phyloP scores from a whole-genome alignment of 53 echinoderm and acorn worm genomes.

The Holothuria leucospilota region DNA sequence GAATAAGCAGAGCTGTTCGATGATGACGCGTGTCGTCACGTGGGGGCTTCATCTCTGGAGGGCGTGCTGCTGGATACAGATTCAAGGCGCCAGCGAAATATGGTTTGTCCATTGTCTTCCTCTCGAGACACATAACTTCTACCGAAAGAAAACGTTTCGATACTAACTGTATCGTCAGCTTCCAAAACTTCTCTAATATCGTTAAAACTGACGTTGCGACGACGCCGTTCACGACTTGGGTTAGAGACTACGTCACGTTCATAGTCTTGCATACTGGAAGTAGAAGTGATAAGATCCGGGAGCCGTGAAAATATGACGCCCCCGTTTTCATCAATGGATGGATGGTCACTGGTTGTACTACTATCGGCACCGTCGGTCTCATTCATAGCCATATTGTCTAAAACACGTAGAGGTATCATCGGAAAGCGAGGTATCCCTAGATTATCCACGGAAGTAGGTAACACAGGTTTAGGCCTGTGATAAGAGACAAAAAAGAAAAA shows the following conservation, averaged over 20 bases:
- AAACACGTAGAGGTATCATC: too few relatives aligned
- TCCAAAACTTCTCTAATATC: constrained; percentile 13
- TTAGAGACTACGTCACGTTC: neutral
- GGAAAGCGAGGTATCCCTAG: too few relatives aligned
- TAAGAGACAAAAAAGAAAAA: too few relatives aligned
- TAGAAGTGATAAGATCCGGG: neutral
- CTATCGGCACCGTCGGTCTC: neutral
- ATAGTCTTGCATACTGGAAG: neutral
- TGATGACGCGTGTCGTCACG: constrained; percentile 38
- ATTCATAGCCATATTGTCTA: neutral
- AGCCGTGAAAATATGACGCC: neutral
- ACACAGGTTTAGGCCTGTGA: too few relatives aligned
- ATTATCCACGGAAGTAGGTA: too few relatives aligned
- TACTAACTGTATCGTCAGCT: neutral
- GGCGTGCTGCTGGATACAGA: neutral
- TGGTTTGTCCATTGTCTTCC: neutral
- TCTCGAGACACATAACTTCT: neutral
- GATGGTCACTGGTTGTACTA: neutral
- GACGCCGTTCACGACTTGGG: neutral
- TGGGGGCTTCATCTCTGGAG: constrained; percentile 14
- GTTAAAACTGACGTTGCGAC: neutral
- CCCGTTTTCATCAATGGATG: neutral
- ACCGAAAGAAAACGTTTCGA: constrained; percentile 14
- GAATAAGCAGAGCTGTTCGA: constrained; percentile 14
- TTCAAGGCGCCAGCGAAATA: neutral